phyloP scores from a whole-genome alignment of 2,888 invertebrate genomes.

The Limnephilus marmoratus region DNA sequence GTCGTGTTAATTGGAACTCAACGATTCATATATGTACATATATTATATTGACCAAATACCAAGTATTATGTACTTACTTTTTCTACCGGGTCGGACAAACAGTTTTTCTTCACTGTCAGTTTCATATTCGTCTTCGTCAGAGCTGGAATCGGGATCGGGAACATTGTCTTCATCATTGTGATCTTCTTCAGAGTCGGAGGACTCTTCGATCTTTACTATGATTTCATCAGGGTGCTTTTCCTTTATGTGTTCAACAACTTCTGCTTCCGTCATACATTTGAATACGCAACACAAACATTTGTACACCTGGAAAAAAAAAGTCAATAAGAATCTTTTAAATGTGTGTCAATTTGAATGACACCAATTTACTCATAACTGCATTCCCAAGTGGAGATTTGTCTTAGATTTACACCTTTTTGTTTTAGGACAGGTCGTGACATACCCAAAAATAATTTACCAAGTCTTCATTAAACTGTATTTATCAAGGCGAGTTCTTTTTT shows the following conservation, averaged over 20 bases:
- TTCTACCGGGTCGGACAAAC: constrained; percentile 4
- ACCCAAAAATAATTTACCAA: no score
- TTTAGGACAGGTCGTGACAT: not conserved
- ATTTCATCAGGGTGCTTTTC: constrained; percentile 25
- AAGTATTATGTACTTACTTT: not conserved
- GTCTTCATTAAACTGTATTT: no score
- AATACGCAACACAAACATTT: constrained; percentile 48
- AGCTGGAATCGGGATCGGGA: constrained; percentile 33
- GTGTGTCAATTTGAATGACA: not conserved
- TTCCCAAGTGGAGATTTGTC: not conserved
- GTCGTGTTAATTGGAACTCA: no score
- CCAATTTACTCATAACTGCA: not conserved
- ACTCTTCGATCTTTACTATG: constrained; percentile 10
- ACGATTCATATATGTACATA: no score
- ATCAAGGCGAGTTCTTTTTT: no score
- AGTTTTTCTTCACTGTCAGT: constrained; percentile 2
- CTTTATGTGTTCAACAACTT: constrained; percentile 44
- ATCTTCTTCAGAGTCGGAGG: not conserved
- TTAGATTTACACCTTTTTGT: not conserved
- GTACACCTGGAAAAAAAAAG: constrained; percentile 36
- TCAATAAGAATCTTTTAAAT: not conserved
- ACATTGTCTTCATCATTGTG: not conserved
- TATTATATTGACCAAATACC: no score
- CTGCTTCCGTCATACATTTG: constrained; percentile 28
- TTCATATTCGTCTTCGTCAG: not conserved